These are phyloP conservation scores for Drosophila pallidifrons DNA, from an alignment of 1,140 invertebrate species.

Conservation along the genomic window DNA sequence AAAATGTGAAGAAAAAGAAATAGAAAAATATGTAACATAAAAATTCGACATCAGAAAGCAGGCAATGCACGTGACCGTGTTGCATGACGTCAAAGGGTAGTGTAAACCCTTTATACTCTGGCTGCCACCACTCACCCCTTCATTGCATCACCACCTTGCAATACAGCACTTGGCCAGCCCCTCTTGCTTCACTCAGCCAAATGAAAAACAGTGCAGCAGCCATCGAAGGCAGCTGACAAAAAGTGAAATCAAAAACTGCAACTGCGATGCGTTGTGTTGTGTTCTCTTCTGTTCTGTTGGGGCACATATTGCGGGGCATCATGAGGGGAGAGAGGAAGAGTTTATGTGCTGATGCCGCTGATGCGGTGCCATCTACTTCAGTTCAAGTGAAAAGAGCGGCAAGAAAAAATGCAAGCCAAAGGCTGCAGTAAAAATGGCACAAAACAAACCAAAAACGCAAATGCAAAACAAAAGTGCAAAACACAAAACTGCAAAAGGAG, in stretches of 20 bases:
- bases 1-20: constrained; percentile 40
- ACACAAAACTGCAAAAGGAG: constrained; percentile 58
- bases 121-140: background rate
- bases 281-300: too few species aligned
- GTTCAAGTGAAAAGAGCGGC: constrained; percentile 73
- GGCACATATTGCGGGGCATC: too few species aligned
- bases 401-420: constrained; percentile 82
- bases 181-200: constrained; percentile 39
- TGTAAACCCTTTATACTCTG: constrained; percentile 28
- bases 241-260: constrained; percentile 84
- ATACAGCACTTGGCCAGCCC: background rate
- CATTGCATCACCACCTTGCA: background rate
- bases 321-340: background rate
- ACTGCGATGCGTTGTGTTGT: constrained; percentile 28
- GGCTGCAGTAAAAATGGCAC: constrained; percentile 80
- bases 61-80: constrained; percentile 10
- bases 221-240: constrained; percentile 49
- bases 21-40: constrained; percentile 48
- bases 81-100: constrained; percentile 8
- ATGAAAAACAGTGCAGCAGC: constrained; percentile 67
- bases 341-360: constrained; percentile 50
- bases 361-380: constrained; percentile 65
- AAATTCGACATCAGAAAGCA: constrained; percentile 45
- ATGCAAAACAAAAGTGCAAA: constrained; percentile 62
- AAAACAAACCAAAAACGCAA: constrained; percentile 63